Conservation (phyloP, 2,113 vertebrate species). For the Polypterus bichir region DNA sequence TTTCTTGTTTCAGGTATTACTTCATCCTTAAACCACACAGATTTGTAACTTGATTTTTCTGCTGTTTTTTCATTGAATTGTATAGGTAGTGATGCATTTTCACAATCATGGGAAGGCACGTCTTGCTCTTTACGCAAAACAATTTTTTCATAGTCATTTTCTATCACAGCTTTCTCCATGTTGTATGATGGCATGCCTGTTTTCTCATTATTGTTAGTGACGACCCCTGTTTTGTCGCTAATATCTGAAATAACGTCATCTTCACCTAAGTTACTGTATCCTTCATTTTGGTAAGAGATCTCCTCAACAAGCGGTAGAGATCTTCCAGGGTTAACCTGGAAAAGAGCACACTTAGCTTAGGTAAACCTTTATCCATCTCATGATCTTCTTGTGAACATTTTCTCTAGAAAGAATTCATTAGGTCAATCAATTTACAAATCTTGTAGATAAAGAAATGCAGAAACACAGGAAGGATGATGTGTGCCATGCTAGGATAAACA, state of each 20-base stretch:
- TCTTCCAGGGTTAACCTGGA: conserved; percentile 35
- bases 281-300: conserved; percentile 28
- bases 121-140: conserved; percentile 3
- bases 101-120: conserved; percentile 1
- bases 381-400: too few relatives aligned
- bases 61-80: conserved; percentile 9
- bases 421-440: too few relatives aligned
- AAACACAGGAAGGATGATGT: too few relatives aligned
- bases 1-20: neutral
- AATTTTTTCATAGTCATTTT: conserved; percentile 1
- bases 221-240: conserved; percentile 27
- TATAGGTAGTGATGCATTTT: conserved; percentile 3
- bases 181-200: neutral
- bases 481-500: too few relatives aligned
- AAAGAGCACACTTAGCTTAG: too few relatives aligned
- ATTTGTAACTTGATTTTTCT: conserved; percentile 8
- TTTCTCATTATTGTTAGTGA: conserved; percentile 31
- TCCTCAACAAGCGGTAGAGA: conserved; percentile 32
- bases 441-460: too few relatives aligned
- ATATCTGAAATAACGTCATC: conserved; percentile 31
- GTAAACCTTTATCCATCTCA: too few relatives aligned
- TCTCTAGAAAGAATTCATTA: too few relatives aligned
- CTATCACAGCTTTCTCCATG: conserved; percentile 1
- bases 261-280: conserved; percentile 25
- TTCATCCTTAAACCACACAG: conserved; percentile 7